Percentiles rank a stretch among this genome's conserved stretches.
These are phyloP conservation scores for Oncopodura yosiiana DNA, from an alignment of 1,140 invertebrate species.

Conservation along the genomic window DNA sequence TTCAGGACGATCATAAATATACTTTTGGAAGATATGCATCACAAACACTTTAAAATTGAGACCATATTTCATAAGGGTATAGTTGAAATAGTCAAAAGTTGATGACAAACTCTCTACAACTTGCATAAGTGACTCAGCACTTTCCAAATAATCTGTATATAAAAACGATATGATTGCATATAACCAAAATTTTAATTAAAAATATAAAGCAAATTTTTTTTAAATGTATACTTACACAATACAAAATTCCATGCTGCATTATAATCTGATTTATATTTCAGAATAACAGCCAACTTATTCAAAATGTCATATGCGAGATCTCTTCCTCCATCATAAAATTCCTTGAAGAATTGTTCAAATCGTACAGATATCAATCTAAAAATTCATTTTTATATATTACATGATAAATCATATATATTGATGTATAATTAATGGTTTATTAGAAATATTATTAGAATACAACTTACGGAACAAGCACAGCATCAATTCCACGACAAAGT, in stretches of 20 bases:
- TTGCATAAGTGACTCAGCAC: background rate
- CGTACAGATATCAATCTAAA: background rate
- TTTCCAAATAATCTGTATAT: conserved; percentile 9
- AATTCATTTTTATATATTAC: too few species aligned
- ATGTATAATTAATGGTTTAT: background rate
- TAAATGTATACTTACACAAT: background rate
- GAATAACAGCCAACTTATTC: conserved; percentile 1
- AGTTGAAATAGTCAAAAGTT: conserved; percentile 6
- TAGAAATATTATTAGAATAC: background rate
- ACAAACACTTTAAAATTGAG: conserved; percentile 4
- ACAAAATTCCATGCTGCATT: conserved; percentile 1
- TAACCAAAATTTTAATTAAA: background rate
- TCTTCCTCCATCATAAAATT: background rate
- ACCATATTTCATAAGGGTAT: conserved; percentile 2
- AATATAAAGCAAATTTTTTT: background rate
- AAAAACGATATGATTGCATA: background rate
- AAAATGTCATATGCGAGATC: conserved; percentile 3
- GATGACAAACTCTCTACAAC: background rate
- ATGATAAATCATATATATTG: background rate
- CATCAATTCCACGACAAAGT: conserved; percentile 1
- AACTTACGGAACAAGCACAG: conserved; percentile 2
- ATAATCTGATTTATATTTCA: background rate
- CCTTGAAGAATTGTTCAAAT: conserved; percentile 1
- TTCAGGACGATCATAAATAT: background rate
- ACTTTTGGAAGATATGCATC: conserved; percentile 7